Evolutionary conservation across 2,113 vertebrate species (phyloP).

Genomic region (Gymnorhina tibicen): DNA sequence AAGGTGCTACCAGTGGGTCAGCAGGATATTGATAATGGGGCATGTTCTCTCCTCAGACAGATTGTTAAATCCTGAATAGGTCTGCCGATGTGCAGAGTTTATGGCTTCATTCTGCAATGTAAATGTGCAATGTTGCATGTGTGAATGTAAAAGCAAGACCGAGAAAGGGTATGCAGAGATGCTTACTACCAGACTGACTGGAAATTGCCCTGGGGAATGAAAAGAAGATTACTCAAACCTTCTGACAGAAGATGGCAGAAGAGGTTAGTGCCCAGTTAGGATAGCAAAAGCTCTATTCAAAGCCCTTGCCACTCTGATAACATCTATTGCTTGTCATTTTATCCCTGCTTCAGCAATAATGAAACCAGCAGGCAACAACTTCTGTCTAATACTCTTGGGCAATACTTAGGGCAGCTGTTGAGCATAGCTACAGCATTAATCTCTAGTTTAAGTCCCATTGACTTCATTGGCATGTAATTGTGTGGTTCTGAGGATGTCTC

Average conservation of each 20-base stretch:
- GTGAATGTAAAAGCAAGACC: not conserved
- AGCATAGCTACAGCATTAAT: not conserved
- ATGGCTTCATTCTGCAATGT: not conserved
- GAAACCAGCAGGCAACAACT: not conserved
- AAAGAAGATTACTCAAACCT: not conserved
- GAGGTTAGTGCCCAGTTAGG: not conserved
- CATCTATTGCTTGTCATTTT: not conserved
- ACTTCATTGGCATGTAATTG: not conserved
- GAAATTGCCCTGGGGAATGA: not conserved
- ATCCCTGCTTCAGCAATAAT: not conserved
- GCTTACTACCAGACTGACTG: not conserved
- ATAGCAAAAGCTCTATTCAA: not conserved
- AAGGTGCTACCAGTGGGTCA: not conserved
- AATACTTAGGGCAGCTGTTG: not conserved
- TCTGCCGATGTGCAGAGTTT: not conserved
- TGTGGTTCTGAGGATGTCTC: fast-evolving
- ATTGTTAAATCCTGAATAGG: not conserved
- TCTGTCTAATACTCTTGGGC: not conserved
- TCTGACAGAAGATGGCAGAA: not conserved
- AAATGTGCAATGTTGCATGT: not conserved
- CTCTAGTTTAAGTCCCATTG: not conserved
- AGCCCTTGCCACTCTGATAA: not conserved
- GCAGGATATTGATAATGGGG: not conserved
- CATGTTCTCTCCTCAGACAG: not conserved
- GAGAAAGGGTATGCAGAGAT: not conserved